Percentiles rank a stretch among this genome's conserved stretches.
These are phyloP conservation scores for Nibea coibor DNA, from an alignment of 2,113 vertebrate genomes.

Conservation along the genomic window DNA sequence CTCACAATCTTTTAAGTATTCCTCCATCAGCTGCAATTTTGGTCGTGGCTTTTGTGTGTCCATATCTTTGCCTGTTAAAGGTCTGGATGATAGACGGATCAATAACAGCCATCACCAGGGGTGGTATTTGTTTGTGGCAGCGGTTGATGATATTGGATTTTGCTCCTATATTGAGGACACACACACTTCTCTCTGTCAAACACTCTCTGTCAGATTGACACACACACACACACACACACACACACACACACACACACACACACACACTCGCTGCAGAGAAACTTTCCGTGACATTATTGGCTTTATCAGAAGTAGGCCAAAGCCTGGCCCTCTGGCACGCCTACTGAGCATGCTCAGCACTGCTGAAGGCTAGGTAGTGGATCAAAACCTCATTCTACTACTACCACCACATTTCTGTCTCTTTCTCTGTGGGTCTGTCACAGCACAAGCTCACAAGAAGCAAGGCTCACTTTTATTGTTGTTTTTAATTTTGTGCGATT, in stretches of 20 bases:
- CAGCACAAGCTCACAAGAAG: slow-evolving; percentile 5
- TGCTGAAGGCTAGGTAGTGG: slow-evolving; percentile 53
- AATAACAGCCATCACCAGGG: slow-evolving; percentile 31
- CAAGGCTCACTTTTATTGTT: background rate
- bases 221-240: slow-evolving; percentile 15
- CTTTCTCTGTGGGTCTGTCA: slow-evolving; percentile 31
- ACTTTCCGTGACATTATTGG: slow-evolving; percentile 74
- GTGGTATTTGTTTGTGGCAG: slow-evolving; percentile 52
- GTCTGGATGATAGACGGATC: slow-evolving; percentile 51
- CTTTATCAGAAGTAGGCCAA: slow-evolving; percentile 78
- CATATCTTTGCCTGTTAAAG: slow-evolving; percentile 18
- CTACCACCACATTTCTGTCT: slow-evolving; percentile 18
- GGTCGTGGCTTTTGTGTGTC: slow-evolving; percentile 13
- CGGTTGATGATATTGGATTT: slow-evolving; percentile 62
- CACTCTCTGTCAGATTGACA: slow-evolving; percentile 19
- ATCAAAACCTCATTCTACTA: slow-evolving; percentile 44
- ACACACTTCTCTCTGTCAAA: slow-evolving; percentile 28
- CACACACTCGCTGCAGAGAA: slow-evolving; percentile 23
- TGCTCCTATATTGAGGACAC: slow-evolving; percentile 49
- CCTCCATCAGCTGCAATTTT: slow-evolving; percentile 37
- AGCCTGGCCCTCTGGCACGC: slow-evolving; percentile 63
- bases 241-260: slow-evolving; percentile 20
- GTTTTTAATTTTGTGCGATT: background rate
- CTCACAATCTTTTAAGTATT: slow-evolving; percentile 20
- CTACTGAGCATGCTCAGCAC: slow-evolving; percentile 71